A percentile compares a stretch with the other conserved stretches of the same genome.
phyloP scores from a whole-genome alignment of 2,888 invertebrate genomes.

The Patella pellucida region DNA sequence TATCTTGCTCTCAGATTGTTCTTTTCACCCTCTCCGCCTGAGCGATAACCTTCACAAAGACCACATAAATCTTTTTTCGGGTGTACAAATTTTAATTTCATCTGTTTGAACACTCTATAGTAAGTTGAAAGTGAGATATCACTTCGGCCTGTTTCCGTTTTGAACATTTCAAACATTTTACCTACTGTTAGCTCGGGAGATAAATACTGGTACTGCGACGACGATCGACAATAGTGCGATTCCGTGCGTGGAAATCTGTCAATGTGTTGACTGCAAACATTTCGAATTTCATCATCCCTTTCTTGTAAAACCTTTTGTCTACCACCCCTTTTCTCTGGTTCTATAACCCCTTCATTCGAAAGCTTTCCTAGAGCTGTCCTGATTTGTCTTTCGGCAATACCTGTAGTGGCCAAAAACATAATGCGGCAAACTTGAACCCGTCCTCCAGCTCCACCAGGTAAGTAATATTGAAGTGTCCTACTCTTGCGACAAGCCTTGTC shows the following conservation, averaged over 20 bases:
- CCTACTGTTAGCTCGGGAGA: not conserved
- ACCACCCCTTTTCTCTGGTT: not conserved
- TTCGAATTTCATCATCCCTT: not conserved
- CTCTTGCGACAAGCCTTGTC: not conserved
- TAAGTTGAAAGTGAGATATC: not conserved
- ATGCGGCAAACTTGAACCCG: not conserved
- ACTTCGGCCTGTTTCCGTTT: not conserved
- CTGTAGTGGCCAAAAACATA: not conserved
- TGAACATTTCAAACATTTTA: not conserved
- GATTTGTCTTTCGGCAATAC: not conserved
- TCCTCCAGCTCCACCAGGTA: not conserved
- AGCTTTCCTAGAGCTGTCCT: not conserved
- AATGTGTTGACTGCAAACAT: not conserved
- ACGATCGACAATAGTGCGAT: not conserved
- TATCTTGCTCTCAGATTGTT: not conserved
- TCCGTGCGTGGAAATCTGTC: not conserved
- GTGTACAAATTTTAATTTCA: not conserved
- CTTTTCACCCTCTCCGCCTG: not conserved
- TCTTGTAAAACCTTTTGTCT: not conserved
- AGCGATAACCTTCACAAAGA: not conserved
- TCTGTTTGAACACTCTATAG: constrained; percentile 3
- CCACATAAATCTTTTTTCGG: not conserved
- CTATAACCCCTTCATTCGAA: not conserved
- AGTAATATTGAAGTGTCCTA: not conserved
- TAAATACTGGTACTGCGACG: constrained; percentile 2